Conservation (phyloP, 2,888 invertebrate genomes). For the Tolmerus cingulatus region DNA sequence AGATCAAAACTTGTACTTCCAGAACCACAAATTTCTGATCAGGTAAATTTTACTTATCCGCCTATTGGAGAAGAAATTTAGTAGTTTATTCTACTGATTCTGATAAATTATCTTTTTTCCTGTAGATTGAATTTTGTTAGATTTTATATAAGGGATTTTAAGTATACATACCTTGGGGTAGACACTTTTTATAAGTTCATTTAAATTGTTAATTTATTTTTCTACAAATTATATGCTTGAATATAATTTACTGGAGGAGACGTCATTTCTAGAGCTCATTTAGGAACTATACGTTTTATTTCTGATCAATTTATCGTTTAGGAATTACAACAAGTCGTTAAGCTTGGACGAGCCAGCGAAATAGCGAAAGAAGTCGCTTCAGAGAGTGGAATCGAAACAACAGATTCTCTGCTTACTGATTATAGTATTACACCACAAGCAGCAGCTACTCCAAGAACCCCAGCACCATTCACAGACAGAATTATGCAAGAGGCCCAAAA, state of each 20-base stretch:
- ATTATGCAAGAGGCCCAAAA: constrained; percentile 96
- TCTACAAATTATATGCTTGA: no score
- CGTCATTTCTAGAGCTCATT: no score
- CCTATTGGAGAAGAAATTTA: background rate
- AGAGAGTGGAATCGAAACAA: constrained; percentile 78
- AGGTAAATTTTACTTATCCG: constrained; percentile 61
- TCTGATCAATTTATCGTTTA: constrained; percentile 54
- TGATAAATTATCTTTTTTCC: no score
- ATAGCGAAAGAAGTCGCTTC: constrained; percentile 87
- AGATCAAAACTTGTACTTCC: constrained; percentile 96
- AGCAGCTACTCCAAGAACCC: constrained; percentile 83
- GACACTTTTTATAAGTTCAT: no score
- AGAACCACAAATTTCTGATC: constrained; percentile 95
- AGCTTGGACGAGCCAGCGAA: constrained; percentile 89
- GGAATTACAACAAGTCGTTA: constrained; percentile 90
- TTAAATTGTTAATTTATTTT: no score
- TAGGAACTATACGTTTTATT: background rate
- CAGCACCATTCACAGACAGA: constrained; percentile 82
- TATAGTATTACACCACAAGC: constrained; percentile 82
- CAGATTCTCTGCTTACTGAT: constrained; percentile 88
- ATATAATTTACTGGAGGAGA: no score
- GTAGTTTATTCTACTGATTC: background rate
- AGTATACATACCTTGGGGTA: no score
- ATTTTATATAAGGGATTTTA: no score
- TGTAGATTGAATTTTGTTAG: no score